phyloP scores from a whole-genome alignment of 2,797 vertebrate genomes.

The Hyperoplus immaculatus region DNA sequence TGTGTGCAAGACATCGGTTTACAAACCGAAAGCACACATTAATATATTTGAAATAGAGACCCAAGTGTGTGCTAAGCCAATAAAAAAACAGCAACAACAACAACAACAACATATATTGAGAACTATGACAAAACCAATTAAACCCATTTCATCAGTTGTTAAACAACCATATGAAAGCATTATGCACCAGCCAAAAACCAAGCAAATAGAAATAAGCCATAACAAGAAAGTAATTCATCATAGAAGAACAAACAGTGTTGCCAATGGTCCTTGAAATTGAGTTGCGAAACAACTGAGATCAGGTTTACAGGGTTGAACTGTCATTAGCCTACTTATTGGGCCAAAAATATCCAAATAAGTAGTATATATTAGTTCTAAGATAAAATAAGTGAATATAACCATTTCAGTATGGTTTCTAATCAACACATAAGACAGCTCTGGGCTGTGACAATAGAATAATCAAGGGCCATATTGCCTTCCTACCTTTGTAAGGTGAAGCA shows the following conservation, averaged over 20 bases:
- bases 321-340: background rate
- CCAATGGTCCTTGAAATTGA: background rate
- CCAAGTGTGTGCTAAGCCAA: background rate
- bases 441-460: too few relatives aligned
- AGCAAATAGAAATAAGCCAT: slow-evolving; percentile 2
- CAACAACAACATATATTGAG: background rate
- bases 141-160: background rate
- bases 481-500: slow-evolving; percentile 2
- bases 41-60: background rate
- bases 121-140: slow-evolving; percentile 7
- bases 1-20: background rate
- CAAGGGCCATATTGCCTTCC: too few relatives aligned
- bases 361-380: background rate
- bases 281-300: background rate
- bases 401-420: background rate
- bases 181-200: background rate
- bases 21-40: background rate
- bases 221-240: background rate
- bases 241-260: background rate
- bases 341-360: background rate
- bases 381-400: background rate
- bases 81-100: background rate
- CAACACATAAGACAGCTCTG: background rate
- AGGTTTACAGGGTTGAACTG: background rate
- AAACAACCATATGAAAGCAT: slow-evolving; percentile 9